phyloP scores from a whole-genome alignment of 2,888 invertebrate genomes.

The Callosobruchus maculatus region DNA sequence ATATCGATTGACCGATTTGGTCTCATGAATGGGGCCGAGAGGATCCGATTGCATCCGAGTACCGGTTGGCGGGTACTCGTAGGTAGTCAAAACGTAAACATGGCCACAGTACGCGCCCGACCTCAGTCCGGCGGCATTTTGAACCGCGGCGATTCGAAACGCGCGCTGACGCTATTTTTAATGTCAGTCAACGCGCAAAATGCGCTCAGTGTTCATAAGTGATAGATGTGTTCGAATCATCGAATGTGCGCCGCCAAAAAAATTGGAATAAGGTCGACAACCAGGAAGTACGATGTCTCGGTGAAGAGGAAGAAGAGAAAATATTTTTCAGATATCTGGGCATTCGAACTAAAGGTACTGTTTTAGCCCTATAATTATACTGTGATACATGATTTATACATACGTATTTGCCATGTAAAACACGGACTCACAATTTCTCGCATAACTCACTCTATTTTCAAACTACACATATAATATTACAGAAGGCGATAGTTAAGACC shows the following conservation, averaged over 20 bases:
- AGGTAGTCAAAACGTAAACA: neutral
- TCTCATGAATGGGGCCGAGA: too few species aligned
- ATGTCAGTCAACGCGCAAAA: neutral
- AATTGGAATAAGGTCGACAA: neutral
- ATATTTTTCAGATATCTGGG: neutral
- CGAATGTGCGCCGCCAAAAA: neutral
- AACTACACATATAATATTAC: too few species aligned
- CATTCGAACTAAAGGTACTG: neutral
- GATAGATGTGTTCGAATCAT: neutral
- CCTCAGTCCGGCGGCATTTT: neutral
- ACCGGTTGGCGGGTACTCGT: neutral
- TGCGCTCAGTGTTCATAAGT: neutral
- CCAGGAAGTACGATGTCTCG: neutral
- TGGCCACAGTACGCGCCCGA: neutral
- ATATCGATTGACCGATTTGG: too few species aligned
- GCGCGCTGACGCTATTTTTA: neutral
- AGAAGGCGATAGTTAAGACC: too few species aligned
- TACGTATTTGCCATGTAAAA: too few species aligned
- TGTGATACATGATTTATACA: too few species aligned
- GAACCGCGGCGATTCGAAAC: neutral
- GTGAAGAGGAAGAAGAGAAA: neutral
- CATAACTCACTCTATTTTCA: too few species aligned
- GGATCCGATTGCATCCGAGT: too few species aligned
- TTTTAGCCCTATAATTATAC: too few species aligned
- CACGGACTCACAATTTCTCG: too few species aligned